A percentile compares a stretch with the other conserved stretches of the same genome.
Evolutionary conservation across 2,888 invertebrate species (phyloP).

Genomic region (Stenchaetothrips biformis): DNA sequence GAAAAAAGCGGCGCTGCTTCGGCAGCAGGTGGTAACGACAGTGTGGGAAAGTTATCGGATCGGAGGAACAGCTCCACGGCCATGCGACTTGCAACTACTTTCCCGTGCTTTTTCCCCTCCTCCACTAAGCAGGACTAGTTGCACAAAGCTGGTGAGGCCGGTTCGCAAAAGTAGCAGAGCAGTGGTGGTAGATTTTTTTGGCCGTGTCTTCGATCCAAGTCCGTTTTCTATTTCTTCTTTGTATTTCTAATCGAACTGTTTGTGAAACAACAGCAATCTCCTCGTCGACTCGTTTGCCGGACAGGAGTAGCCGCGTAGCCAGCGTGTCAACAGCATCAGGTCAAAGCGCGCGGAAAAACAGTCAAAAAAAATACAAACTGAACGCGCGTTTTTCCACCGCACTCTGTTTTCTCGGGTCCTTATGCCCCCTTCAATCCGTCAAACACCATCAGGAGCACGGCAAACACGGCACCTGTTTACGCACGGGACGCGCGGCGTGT

Average conservation of each 20-base stretch:
- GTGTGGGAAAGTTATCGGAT: too few relatives aligned
- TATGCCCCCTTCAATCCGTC: conserved; percentile 8
- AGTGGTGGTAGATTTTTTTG: too few relatives aligned
- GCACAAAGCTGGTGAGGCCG: too few relatives aligned
- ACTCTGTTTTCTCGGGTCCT: not conserved
- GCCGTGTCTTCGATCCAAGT: not conserved
- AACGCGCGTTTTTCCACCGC: not conserved
- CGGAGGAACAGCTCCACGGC: too few relatives aligned
- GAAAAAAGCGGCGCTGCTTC: too few relatives aligned
- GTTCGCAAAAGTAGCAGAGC: too few relatives aligned
- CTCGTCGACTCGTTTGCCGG: not conserved
- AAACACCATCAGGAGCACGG: not conserved
- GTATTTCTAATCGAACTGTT: not conserved
- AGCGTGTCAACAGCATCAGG: conserved; percentile 15
- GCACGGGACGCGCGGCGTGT: not conserved
- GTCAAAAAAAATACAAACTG: not conserved
- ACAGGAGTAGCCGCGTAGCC: not conserved
- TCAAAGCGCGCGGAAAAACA: not conserved
- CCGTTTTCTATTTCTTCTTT: not conserved
- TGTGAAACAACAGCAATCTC: not conserved
- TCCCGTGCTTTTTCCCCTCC: too few relatives aligned
- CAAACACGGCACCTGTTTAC: conserved; percentile 19
- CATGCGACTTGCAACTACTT: too few relatives aligned
- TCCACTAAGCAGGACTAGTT: too few relatives aligned
- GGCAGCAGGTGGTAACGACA: too few relatives aligned